Conservation (phyloP, 2,797 vertebrate genomes). For the Chloroceryle inda region DNA sequence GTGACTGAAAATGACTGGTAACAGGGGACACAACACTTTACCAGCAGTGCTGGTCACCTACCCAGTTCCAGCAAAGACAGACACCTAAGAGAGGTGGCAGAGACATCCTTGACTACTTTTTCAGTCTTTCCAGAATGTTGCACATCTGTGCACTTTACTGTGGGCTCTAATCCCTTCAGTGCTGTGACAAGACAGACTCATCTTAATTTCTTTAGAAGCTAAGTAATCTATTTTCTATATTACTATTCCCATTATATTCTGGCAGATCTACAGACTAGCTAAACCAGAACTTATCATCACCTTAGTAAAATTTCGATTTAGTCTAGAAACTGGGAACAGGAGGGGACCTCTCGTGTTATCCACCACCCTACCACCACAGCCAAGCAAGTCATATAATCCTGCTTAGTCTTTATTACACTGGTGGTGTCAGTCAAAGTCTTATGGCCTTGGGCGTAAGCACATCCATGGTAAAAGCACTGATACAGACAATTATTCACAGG, state of each 20-base stretch:
- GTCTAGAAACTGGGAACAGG: neutral
- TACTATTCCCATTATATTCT: neutral
- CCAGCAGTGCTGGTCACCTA: neutral
- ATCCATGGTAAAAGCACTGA: neutral
- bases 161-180: neutral
- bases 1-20: neutral
- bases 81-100: neutral
- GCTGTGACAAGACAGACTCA: neutral
- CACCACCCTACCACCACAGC: neutral
- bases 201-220: neutral
- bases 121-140: neutral
- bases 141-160: neutral
- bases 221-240: neutral
- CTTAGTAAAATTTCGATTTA: neutral
- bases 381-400: neutral
- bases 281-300: neutral
- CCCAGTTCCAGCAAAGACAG: neutral
- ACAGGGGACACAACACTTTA: neutral
- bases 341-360: neutral
- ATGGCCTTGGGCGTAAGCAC: neutral
- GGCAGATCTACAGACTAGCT: neutral
- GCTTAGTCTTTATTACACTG: neutral
- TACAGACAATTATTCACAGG: neutral
- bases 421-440: neutral
- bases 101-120: neutral